Conservation (phyloP, 2,888 invertebrate genomes). For the Aspidiotus destructor region DNA sequence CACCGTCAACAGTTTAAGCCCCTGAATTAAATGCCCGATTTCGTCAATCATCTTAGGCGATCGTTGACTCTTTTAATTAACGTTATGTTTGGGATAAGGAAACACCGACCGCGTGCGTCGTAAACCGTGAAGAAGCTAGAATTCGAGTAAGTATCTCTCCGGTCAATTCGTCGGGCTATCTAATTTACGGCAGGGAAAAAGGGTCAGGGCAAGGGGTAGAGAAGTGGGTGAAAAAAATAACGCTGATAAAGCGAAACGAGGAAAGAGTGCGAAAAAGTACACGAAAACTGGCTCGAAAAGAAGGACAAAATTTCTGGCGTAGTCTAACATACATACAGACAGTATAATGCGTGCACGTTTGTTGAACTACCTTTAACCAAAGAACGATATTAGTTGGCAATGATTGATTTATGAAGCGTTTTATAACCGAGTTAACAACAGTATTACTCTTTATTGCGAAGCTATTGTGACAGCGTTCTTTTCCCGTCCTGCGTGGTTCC, state of each 20-base stretch:
- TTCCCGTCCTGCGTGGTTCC: constrained; percentile 3
- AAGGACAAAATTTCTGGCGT: neutral
- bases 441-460: constrained; percentile 14
- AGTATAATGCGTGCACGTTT: constrained; percentile 8
- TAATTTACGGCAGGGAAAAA: neutral
- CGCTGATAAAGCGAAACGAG: neutral
- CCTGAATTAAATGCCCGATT: no score
- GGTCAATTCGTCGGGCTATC: neutral
- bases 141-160: no score
- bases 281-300: neutral
- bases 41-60: no score
- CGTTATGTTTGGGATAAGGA: no score
- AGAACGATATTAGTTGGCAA: constrained; percentile 31
- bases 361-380: constrained; percentile 18
- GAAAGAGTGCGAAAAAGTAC: neutral
- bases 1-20: no score
- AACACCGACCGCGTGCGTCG: no score
- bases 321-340: neutral
- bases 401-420: constrained; percentile 33
- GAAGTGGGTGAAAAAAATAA: neutral
- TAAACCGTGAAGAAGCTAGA: no score
- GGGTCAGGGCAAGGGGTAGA: neutral
- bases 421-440: constrained; percentile 32
- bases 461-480: constrained; percentile 23
- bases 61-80: no score